A percentile compares a stretch with the other conserved stretches of the same genome.
phyloP scores from a whole-genome alignment of 2,113 vertebrate genomes.

The Stegastes partitus region DNA sequence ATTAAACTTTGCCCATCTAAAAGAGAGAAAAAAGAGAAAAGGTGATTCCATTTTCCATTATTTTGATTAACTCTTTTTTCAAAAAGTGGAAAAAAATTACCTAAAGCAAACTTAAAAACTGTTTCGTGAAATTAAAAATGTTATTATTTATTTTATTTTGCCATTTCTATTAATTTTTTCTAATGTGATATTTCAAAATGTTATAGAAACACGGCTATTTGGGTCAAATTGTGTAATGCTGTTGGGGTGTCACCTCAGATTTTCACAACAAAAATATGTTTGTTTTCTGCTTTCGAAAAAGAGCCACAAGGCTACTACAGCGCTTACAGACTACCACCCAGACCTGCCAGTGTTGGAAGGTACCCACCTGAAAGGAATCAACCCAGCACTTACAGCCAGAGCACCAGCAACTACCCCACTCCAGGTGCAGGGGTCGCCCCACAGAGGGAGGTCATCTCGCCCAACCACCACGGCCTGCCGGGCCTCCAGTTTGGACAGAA shows the following conservation, averaged over 20 bases:
- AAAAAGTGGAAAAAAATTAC: too few relatives aligned
- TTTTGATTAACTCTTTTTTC: too few relatives aligned
- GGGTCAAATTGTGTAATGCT: neutral
- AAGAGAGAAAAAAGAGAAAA: too few relatives aligned
- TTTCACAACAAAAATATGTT: neutral
- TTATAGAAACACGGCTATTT: too few relatives aligned
- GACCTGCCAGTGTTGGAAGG: slow-evolving; percentile 84
- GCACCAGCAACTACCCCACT: slow-evolving; percentile 80
- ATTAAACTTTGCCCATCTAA: too few relatives aligned
- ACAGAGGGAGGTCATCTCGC: slow-evolving; percentile 77
- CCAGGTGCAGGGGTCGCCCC: slow-evolving; percentile 79
- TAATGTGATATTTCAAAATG: too few relatives aligned
- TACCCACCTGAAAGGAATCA: slow-evolving; percentile 79
- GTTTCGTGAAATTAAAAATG: too few relatives aligned
- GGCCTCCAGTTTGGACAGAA: slow-evolving; percentile 83
- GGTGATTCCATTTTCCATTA: too few relatives aligned
- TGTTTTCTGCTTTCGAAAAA: slow-evolving; percentile 74
- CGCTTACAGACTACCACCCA: slow-evolving; percentile 80
- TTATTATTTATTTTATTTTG: too few relatives aligned
- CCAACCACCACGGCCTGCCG: slow-evolving; percentile 76
- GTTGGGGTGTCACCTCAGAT: neutral
- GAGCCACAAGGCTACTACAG: slow-evolving; percentile 82
- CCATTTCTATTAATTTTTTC: too few relatives aligned
- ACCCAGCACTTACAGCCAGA: slow-evolving; percentile 85
- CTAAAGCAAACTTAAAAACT: too few relatives aligned